Evolutionary conservation across 2,113 vertebrate genomes (phyloP).

Genomic region (Cavia aperea): DNA sequence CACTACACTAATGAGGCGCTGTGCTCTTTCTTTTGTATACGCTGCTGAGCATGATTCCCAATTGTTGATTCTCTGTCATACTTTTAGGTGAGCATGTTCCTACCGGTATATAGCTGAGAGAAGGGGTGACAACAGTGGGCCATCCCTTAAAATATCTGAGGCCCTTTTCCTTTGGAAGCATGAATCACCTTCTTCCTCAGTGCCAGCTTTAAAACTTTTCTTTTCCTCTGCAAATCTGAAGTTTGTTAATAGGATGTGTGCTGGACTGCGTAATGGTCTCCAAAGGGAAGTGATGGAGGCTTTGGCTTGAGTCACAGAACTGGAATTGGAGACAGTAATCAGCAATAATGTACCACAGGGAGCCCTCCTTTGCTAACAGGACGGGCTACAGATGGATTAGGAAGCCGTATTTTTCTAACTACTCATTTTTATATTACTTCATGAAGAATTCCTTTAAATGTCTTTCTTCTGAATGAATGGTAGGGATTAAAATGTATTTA

Average conservation of each 20-base stretch:
- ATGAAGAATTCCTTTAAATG: constrained; percentile 38
- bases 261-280: not conserved
- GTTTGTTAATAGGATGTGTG: constrained; percentile 52
- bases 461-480: constrained; percentile 37
- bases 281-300: constrained; percentile 49
- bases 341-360: not conserved
- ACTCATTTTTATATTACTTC: constrained; percentile 23
- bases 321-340: not conserved
- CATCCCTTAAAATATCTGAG: not conserved
- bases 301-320: not conserved
- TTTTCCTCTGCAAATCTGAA: constrained; percentile 41
- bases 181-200: constrained; percentile 50
- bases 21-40: not conserved
- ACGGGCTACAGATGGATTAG: not conserved
- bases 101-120: not conserved
- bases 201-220: constrained; percentile 27
- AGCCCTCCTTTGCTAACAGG: not conserved
- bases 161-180: constrained; percentile 22
- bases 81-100: not conserved
- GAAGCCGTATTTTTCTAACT: not conserved
- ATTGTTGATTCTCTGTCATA: not conserved
- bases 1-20: not conserved
- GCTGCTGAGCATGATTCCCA: not conserved
- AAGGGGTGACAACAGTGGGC: not conserved
- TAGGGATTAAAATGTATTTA: constrained; percentile 48